phyloP scores from a whole-genome alignment of 2,113 vertebrate species.

The Hirundichthys speculiger region DNA sequence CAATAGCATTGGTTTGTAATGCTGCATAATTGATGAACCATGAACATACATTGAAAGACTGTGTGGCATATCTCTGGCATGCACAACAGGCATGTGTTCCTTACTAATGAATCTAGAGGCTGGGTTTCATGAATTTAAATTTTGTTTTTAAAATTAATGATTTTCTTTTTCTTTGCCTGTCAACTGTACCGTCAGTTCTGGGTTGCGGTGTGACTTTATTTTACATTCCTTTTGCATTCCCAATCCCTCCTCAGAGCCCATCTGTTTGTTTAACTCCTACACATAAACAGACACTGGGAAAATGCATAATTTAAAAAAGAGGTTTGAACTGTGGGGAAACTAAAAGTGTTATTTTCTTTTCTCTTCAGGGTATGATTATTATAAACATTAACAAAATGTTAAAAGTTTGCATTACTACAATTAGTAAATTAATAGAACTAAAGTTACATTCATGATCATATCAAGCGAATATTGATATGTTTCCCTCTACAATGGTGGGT shows the following conservation, averaged over 20 bases:
- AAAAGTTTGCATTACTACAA: neutral
- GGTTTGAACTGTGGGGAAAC: conserved; percentile 11
- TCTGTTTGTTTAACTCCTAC: conserved; percentile 61
- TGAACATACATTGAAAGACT: conserved; percentile 10
- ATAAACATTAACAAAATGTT: conserved; percentile 3
- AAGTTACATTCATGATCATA: too few species aligned
- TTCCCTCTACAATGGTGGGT: too few species aligned
- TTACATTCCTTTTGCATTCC: conserved; percentile 32
- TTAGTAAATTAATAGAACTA: too few species aligned
- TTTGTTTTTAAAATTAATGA: conserved; percentile 8
- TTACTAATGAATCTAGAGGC: conserved; percentile 14
- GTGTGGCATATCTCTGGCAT: neutral
- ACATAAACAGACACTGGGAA: conserved; percentile 32
- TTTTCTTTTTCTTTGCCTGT: conserved; percentile 9
- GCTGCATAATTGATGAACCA: conserved; percentile 39
- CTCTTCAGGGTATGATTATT: neutral
- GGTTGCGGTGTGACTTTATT: conserved; percentile 29
- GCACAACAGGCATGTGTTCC: conserved; percentile 5
- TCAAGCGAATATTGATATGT: too few species aligned
- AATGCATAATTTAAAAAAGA: conserved; percentile 21
- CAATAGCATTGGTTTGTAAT: conserved; percentile 1
- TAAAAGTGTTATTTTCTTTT: conserved; percentile 35
- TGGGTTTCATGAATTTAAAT: conserved; percentile 13
- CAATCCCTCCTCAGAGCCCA: conserved; percentile 26
- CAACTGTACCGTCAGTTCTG: neutral